Percentiles rank a stretch among this genome's conserved stretches.
phyloP scores from a whole-genome alignment of 2,888 invertebrate species.

The Folsomia manolachei region DNA sequence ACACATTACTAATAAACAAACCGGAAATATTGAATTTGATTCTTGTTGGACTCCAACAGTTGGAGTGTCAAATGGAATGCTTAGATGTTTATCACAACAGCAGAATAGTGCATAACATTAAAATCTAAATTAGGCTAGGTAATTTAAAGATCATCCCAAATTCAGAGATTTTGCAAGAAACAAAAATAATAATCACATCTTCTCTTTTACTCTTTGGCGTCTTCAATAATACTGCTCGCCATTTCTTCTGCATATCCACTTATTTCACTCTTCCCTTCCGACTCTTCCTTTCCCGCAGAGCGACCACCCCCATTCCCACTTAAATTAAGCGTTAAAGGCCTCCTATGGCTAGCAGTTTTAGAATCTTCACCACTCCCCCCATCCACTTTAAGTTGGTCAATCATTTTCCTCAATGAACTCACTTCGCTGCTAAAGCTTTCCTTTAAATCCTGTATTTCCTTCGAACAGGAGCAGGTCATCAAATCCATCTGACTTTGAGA shows the following conservation, averaged over 20 bases:
- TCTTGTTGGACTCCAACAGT: too few relatives aligned
- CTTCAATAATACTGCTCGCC: slow-evolving; percentile 41
- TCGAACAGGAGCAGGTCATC: slow-evolving; percentile 31
- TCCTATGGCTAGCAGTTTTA: slow-evolving; percentile 23
- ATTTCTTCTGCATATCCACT: slow-evolving; percentile 43
- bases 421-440: slow-evolving; percentile 39
- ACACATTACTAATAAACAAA: too few relatives aligned
- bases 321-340: slow-evolving; percentile 35
- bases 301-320: slow-evolving; percentile 23
- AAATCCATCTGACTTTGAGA: background rate
- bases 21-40: too few relatives aligned
- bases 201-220: slow-evolving; percentile 28
- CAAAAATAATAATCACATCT: slow-evolving; percentile 3
- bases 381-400: slow-evolving; percentile 28
- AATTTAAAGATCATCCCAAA: too few relatives aligned
- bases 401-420: slow-evolving; percentile 34
- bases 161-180: too few relatives aligned
- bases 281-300: background rate
- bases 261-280: slow-evolving; percentile 36
- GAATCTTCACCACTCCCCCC: slow-evolving; percentile 9
- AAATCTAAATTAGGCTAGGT: too few relatives aligned
- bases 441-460: slow-evolving; percentile 35
- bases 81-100: too few relatives aligned
- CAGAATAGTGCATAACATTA: too few relatives aligned
- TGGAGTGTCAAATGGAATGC: too few relatives aligned